These are phyloP conservation scores for Trachymyrmex cornetzi DNA, from an alignment of 1,140 invertebrate species.

Conservation along the genomic window DNA sequence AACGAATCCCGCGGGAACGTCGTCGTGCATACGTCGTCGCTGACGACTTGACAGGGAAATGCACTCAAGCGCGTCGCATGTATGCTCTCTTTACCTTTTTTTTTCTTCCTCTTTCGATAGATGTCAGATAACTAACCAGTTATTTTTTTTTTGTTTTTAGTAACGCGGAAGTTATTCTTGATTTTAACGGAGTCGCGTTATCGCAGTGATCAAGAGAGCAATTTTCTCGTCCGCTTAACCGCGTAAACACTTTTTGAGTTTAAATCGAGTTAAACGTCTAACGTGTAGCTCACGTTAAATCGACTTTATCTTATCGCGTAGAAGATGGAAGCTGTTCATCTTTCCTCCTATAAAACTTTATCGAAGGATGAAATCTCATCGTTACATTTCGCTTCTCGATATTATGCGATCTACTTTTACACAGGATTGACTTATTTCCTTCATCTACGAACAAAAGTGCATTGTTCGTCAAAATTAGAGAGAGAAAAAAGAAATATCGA, in stretches of 20 bases:
- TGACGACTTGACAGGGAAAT: constrained; percentile 68
- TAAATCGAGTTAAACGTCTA: constrained; percentile 44
- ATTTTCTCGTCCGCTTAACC: constrained; percentile 42
- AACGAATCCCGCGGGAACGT: constrained; percentile 60
- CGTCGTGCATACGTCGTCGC: constrained; percentile 34
- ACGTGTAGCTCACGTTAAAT: constrained; percentile 32
- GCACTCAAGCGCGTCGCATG: constrained; percentile 55
- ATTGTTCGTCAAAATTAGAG: background rate
- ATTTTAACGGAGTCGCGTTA: constrained; percentile 41
- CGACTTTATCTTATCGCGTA: constrained; percentile 36
- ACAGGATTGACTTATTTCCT: background rate
- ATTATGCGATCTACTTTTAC: background rate
- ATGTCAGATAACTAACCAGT: constrained; percentile 13
- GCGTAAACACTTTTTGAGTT: constrained; percentile 53
- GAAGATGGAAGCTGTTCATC: background rate
- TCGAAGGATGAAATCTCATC: constrained; percentile 10
- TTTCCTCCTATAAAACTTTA: background rate
- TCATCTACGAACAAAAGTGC: background rate
- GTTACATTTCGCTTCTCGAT: background rate
- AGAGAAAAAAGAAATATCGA: background rate
- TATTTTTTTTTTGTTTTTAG: constrained; percentile 38
- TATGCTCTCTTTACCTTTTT: background rate
- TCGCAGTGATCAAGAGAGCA: constrained; percentile 35
- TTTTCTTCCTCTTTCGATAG: background rate
- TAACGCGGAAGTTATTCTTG: constrained; percentile 26